phyloP scores from a whole-genome alignment of 2,113 vertebrate species.

The Ictidomys tridecemlineatus region DNA sequence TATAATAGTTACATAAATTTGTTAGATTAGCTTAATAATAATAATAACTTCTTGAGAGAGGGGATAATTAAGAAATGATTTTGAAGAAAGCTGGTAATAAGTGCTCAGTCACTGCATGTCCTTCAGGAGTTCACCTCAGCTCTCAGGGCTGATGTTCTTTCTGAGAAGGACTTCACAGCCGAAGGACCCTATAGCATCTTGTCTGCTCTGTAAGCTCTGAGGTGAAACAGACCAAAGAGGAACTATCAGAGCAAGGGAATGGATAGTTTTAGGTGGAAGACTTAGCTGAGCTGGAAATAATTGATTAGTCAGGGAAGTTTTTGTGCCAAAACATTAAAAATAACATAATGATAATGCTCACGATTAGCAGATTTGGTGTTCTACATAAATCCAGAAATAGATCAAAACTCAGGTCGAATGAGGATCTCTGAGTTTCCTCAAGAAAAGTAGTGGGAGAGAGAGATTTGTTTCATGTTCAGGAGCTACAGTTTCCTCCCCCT shows the following conservation, averaged over 20 bases:
- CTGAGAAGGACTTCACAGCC: conserved; percentile 18
- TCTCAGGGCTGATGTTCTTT: neutral
- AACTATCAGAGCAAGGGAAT: neutral
- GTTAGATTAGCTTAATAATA: conserved; percentile 43
- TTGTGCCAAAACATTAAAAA: conserved; percentile 77
- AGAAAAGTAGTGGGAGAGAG: conserved; percentile 60
- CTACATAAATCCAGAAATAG: conserved; percentile 75
- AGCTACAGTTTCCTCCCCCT: neutral
- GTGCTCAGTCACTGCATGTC: neutral
- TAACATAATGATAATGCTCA: conserved; percentile 68
- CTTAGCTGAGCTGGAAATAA: conserved; percentile 75
- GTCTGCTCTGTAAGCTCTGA: neutral
- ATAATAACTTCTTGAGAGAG: conserved; percentile 21
- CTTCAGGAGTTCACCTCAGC: neutral
- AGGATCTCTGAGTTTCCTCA: conserved; percentile 69
- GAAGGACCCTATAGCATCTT: neutral
- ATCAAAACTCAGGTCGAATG: conserved; percentile 67
- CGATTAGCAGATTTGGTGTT: conserved; percentile 63
- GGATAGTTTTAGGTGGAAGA: conserved; percentile 56
- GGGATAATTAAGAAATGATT: conserved; percentile 17
- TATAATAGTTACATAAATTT: neutral
- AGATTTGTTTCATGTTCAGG: conserved; percentile 39
- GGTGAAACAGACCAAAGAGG: conserved; percentile 4
- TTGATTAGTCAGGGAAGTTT: conserved; percentile 76
- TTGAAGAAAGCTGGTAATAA: neutral